These are phyloP conservation scores for Poicephalus gulielmi DNA, from an alignment of 2,113 vertebrate species.

Conservation along the genomic window DNA sequence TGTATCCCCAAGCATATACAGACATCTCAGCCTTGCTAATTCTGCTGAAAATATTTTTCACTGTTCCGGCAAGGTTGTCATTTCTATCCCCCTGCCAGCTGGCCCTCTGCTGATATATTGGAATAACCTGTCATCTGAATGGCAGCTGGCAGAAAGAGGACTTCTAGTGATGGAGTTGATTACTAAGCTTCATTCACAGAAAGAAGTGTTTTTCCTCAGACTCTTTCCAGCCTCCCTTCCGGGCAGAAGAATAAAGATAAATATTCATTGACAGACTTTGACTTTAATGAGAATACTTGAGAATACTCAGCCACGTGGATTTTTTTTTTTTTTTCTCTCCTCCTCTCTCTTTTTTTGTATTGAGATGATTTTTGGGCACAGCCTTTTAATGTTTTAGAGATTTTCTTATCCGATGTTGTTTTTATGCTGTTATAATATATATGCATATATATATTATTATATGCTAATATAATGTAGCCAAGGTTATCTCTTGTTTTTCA, in stretches of 20 bases:
- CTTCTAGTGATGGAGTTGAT: slow-evolving; percentile 46
- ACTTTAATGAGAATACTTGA: slow-evolving; percentile 33
- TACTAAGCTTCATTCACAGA: slow-evolving; percentile 47
- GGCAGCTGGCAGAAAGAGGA: slow-evolving; percentile 20
- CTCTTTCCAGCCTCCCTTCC: background rate
- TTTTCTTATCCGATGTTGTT: background rate
- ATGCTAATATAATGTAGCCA: background rate
- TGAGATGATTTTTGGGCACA: background rate
- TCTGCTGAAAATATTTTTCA: slow-evolving; percentile 39
- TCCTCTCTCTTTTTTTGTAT: background rate
- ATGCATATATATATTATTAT: background rate
- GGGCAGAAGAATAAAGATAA: slow-evolving; percentile 28
- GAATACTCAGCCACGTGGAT: background rate
- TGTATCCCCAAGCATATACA: background rate
- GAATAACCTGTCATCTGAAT: slow-evolving; percentile 43
- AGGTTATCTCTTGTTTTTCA: background rate
- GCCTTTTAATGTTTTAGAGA: background rate
- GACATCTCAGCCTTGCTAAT: slow-evolving; percentile 2
- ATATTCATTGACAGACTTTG: background rate
- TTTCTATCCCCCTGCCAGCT: slow-evolving; percentile 39
- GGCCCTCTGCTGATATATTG: slow-evolving; percentile 23
- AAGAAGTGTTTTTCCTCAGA: background rate
- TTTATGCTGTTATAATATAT: background rate
- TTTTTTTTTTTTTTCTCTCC: background rate
- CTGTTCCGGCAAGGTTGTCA: slow-evolving; percentile 21